A percentile compares a stretch with the other conserved stretches of the same genome.
These are phyloP conservation scores for Corella eumyota DNA, from an alignment of 23 tunicate species.

Conservation along the genomic window DNA sequence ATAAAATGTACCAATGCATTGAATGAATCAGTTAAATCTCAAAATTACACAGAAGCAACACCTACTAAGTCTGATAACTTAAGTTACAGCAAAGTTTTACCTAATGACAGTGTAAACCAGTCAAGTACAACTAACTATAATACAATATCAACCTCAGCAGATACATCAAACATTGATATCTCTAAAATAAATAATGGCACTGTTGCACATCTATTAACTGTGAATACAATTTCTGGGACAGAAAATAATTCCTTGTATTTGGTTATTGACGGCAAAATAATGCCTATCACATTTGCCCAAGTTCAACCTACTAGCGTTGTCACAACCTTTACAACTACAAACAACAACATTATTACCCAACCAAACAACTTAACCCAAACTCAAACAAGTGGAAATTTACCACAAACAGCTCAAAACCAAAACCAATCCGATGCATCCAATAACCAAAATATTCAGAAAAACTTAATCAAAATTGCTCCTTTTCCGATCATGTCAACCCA, in stretches of 20 bases:
- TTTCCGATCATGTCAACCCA: conserved; percentile 49
- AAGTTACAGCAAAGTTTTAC: not conserved
- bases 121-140: not conserved
- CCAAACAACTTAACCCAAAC: not conserved
- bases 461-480: conserved; percentile 67
- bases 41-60: no score
- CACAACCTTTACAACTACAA: not conserved
- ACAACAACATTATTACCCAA: not conserved
- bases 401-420: not conserved
- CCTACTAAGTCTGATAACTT: no score
- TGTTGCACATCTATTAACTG: conserved; percentile 64
- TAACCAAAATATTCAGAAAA: conserved; percentile 13
- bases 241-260: conserved; percentile 49
- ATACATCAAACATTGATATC: not conserved
- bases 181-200: conserved; percentile 1
- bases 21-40: no score
- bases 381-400: not conserved
- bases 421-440: not conserved
- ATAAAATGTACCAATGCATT: no score
- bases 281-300: conserved; percentile 76
- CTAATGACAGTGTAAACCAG: not conserved
- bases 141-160: not conserved
- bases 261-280: conserved; percentile 46
- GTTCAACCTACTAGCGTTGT: conserved; percentile 4
- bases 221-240: conserved; percentile 22